Evolutionary conservation across 1,140 invertebrate species (phyloP).

Genomic region (Trichomalopsis sarcophagae): DNA sequence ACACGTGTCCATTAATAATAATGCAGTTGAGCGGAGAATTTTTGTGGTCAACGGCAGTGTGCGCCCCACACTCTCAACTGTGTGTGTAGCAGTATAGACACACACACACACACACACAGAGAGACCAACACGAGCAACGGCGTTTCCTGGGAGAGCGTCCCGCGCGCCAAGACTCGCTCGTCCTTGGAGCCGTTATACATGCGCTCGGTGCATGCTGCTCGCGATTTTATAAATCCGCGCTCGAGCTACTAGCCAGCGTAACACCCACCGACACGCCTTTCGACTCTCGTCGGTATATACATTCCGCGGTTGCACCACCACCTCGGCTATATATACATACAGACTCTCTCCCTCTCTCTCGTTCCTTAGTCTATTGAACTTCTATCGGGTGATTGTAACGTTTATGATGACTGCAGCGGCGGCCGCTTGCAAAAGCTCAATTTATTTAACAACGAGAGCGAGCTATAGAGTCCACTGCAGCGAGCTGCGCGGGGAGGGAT

Average conservation of each 20-base stretch:
- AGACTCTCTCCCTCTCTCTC: not conserved
- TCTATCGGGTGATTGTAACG: constrained; percentile 45
- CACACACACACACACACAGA: too few relatives aligned
- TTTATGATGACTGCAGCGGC: constrained; percentile 35
- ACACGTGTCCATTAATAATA: constrained; percentile 13
- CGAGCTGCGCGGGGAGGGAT: not conserved
- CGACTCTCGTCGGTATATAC: constrained; percentile 53
- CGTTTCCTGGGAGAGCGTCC: constrained; percentile 68
- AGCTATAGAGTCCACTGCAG: not conserved
- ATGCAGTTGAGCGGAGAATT: constrained; percentile 15
- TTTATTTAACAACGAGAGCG: constrained; percentile 46
- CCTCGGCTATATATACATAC: not conserved
- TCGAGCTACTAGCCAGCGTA: constrained; percentile 33
- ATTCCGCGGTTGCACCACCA: constrained; percentile 62
- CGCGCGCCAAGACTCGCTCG: constrained; percentile 48
- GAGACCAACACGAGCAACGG: constrained; percentile 16
- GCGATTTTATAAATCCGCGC: constrained; percentile 32
- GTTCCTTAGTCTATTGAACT: constrained; percentile 44
- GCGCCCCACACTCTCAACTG: not conserved
- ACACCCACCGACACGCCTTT: constrained; percentile 64
- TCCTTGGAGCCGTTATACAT: constrained; percentile 68
- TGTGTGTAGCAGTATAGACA: not conserved
- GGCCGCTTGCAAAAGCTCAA: constrained; percentile 50
- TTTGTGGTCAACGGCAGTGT: constrained; percentile 13
- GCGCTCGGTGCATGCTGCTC: constrained; percentile 53